Base-by-base conservation (phyloP, 2,797 vertebrate genomes). In the Macrochelys suwanniensis region DNA sequence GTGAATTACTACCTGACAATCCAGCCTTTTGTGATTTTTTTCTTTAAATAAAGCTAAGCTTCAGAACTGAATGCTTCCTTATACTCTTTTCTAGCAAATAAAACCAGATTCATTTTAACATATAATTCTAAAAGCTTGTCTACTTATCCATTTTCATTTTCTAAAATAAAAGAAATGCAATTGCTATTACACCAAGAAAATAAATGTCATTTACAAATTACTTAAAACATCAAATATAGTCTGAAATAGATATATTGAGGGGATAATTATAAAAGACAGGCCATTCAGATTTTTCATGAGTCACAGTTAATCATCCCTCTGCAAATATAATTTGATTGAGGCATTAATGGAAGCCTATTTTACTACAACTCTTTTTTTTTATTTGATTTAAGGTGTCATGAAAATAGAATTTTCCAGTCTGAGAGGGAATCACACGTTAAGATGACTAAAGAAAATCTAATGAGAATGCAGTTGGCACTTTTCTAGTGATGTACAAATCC, bases 341-440 rank as follows among this genome's bases (percentile, higher is more conserved):
- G 85, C 84, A 91, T 89, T 97, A 95, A 95, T 88, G 93, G 93
- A 86, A 88, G 82, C 25, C 79, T 89, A 0, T 31, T 95, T 95
- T 86, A 57, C 76, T 82, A 51, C 42, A 81, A 51, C 54, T 96
- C 84, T 85, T 87, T 95, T 94, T 94, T 17, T 92, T 59, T 51
- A 33, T 61, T 95, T 96, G 50, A 95, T 95, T 85, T 89, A 91
- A 95, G 88, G 80, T 95, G 81, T 65, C 89, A 94, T 68, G 80
- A 92, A 96, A 95, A 91, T 93, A 84, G 61, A 93, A 81, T 88
- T 95, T 95, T 95, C 87, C n/a, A 89, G 37, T 90, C 80, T 71
- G 21, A 71, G 21, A 49, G 26, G 45, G 45, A 76, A 51, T 80
- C 13, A n/a, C 49, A 82, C 51, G 6, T 79, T 74, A 57, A n/a